These are phyloP conservation scores for Antedon mediterranea DNA, from an alignment of 53 echinoderm and acorn worm genomes.

Conservation along the genomic window DNA sequence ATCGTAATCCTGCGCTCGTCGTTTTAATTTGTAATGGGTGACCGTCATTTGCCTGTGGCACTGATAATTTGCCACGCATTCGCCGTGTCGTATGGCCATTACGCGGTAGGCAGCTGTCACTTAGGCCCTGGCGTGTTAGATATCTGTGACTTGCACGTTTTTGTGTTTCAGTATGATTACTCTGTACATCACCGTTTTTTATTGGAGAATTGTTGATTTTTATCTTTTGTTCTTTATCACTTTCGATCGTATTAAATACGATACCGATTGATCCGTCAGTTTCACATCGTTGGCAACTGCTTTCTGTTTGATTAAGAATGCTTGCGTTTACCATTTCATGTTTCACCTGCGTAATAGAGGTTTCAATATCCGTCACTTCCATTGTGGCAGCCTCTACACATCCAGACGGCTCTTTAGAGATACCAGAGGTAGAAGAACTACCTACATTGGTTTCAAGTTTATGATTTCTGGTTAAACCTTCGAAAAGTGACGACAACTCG, in stretches of 20 bases:
- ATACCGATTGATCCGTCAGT: neutral
- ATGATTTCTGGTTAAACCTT: neutral
- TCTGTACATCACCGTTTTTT: neutral
- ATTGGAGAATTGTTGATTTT: neutral
- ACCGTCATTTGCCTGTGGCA: neutral
- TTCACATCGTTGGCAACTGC: neutral
- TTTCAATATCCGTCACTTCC: neutral
- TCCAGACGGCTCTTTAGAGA: neutral
- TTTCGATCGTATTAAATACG: neutral
- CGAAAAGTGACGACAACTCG: neutral
- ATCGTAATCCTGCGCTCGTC: neutral
- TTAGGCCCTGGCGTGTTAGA: neutral
- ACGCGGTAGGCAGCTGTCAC: neutral
- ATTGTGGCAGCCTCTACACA: neutral
- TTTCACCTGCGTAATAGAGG: neutral
- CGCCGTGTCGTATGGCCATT: slow-evolving; percentile 1
- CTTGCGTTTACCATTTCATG: neutral
- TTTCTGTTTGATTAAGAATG: neutral
- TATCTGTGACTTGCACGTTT: neutral
- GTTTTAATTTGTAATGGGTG: neutral
- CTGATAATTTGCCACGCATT: neutral
- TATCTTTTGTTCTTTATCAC: neutral
- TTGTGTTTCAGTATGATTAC: neutral
- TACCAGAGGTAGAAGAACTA: neutral
- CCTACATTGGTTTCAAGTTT: neutral